Evolutionary conservation across 2,113 vertebrate species (phyloP).

Genomic region (Balaeniceps rex): DNA sequence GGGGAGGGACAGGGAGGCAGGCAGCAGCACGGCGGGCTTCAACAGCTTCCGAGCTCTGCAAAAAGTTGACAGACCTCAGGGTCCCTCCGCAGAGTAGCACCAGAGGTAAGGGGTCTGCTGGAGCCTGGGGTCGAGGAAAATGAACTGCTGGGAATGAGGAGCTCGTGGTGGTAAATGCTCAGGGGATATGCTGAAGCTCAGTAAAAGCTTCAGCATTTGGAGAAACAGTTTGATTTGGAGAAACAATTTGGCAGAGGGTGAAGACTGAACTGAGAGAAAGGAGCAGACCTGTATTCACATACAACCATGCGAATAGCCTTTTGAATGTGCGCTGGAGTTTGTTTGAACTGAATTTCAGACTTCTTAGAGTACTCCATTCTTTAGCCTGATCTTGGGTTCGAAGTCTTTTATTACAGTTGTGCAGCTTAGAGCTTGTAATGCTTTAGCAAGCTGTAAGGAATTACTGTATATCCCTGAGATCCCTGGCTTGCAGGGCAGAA

Average conservation of each 20-base stretch:
- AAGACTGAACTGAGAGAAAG: not conserved
- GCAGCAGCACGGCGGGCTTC: not conserved
- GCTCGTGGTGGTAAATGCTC: rapidly evolving
- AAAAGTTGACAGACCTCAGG: slow-evolving; percentile 14
- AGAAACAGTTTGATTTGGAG: not conserved
- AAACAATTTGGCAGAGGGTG: not conserved
- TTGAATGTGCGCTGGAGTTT: not conserved
- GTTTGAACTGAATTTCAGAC: not conserved
- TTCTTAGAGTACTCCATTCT: not conserved
- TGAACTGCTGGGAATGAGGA: not conserved
- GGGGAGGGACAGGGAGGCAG: not conserved
- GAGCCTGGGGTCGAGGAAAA: not conserved
- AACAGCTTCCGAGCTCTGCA: not conserved
- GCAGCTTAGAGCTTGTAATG: not conserved
- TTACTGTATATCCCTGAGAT: slow-evolving; percentile 13
- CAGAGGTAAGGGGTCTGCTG: slow-evolving; percentile 38
- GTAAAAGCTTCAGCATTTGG: not conserved
- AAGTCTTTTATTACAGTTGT: not conserved
- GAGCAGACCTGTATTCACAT: not conserved
- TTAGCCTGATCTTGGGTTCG: not conserved
- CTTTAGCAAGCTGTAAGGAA: slow-evolving; percentile 33
- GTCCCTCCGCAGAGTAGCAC: not conserved
- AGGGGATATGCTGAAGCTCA: not conserved
- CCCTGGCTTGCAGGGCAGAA: not conserved
- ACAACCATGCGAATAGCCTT: not conserved